Evolutionary conservation across 2,113 vertebrate genomes (phyloP).

Genomic region (Megaptera novaeangliae): DNA sequence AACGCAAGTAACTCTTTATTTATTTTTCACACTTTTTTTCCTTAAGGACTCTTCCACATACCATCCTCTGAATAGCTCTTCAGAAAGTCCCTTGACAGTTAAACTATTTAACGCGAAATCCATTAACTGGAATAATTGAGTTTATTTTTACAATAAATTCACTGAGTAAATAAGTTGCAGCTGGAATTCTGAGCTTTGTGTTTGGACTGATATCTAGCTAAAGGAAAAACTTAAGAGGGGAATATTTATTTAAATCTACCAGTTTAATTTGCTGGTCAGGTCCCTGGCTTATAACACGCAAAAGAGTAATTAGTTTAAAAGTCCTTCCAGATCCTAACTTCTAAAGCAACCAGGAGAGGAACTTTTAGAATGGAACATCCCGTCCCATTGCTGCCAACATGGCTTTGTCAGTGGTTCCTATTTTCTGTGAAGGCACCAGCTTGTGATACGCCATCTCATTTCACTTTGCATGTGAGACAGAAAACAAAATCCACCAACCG

Average conservation of each 20-base stretch:
- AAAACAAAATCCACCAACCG: conserved; percentile 83
- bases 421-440: conserved; percentile 87
- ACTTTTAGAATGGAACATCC: conserved; percentile 77
- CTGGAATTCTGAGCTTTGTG: conserved; percentile 87
- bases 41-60: conserved; percentile 86
- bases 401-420: conserved; percentile 86
- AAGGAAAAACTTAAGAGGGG: conserved; percentile 79
- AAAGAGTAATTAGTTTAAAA: conserved; percentile 56
- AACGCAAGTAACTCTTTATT: conserved; percentile 98
- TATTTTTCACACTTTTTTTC: conserved; percentile 92
- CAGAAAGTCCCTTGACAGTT: conserved; percentile 90
- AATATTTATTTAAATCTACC: conserved; percentile 93
- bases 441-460: conserved; percentile 86
- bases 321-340: conserved; percentile 73
- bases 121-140: conserved; percentile 99
- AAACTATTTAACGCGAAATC: conserved; percentile 95
- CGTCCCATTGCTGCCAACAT: conserved; percentile 82
- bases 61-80: conserved; percentile 89
- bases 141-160: conserved; percentile 91
- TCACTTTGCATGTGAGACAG: conserved; percentile 90
- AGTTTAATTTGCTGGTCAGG: conserved; percentile 81
- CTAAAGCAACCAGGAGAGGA: conserved; percentile 78
- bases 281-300: conserved; percentile 80
- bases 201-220: conserved; percentile 81
- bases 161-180: conserved; percentile 87